Evolutionary conservation across 2,888 invertebrate species (phyloP), one percentile per base, ranked within the genome.

Genomic region (Eueremaeus valkanovi): DNA sequence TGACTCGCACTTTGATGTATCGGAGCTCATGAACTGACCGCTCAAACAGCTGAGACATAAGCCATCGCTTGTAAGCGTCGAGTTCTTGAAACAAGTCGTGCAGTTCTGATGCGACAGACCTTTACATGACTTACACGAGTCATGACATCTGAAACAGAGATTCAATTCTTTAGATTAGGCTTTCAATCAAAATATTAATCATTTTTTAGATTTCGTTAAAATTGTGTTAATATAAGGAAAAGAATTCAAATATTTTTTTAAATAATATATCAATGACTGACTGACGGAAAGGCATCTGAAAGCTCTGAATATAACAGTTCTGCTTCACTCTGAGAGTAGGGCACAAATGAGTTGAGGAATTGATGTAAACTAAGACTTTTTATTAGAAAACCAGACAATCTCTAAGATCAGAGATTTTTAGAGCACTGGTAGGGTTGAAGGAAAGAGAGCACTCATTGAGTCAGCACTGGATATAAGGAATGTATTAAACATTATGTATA

Each of bases 31-130:
- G 73, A 76, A 79, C 73, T 78, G 77, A 16, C 75, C 78, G 75
- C 75, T 88, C 16, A 90, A 86, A 78, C 91, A 91, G 82, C 90
- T 90, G 88, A 90, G 89, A 82, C 91, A 91, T 0, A 90, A 85
- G 6, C 90, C 90, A 76, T 89, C 89, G 1, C 0, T 2, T 79
- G 90, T 89, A 13, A 90, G 83, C 89, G 90, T 90, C 81, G 88
- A 89, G 81, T 88, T 89, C 0, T 88, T 85, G 0, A 89, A 90
- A 79, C 91, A 91, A 0, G 90, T 88, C 58, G 88, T 89, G 83
- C 91, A 91, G 81, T 89, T 88, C 72, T 42, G 58, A 36, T 76
- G 73, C n/a, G 77, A 75, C 49, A 72, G 74, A 49, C 77, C 78
- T 24, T 45, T 68, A 73, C 79, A 79, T 2, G 73, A 75, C 70